Base-by-base conservation (phyloP, 2,888 invertebrate genomes). In the Saturnia pavonia region DNA sequence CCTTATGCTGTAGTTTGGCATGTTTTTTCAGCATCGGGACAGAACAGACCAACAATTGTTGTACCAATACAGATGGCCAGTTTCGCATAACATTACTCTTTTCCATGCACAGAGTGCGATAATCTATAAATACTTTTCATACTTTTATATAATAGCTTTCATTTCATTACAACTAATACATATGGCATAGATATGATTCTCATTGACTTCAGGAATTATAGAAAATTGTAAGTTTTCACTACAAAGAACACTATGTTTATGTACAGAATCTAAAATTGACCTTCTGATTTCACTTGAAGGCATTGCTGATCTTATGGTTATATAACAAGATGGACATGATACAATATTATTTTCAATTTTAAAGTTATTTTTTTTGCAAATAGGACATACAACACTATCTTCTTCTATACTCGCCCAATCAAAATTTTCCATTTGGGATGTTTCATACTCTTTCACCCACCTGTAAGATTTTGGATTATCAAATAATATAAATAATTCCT, bases 361-460 rank as follows among this genome's bases (percentile, higher is more conserved):
- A n/a, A 91, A 81, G 76, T 90, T 90, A 16, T 80, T 75, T 81
- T 91, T 90, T 80, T 94, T 89, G 74, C 95, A 95, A 22, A 95
- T 82, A 0, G 95, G 95, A 74, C 95, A 95, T 75, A 95, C 91
- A 0, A 95, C 85, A 77, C 88, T 80, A 68, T 90, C 87, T 70
- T 87, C 80, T 72, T 92, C 91, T 34, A 91, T 77, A 70, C 80
- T 73, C 68, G 89, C 88, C 92, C 91, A 92, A 78, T 94, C 92
- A 75, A 91, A 70, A 78, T 88, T 83, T 34, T 88, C 87, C 75
- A 81, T 75, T 74, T 91, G 85, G 69, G 88, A 86, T 80, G 88
- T 91, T 78, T 94, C 93, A 87, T 92, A 89, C 75, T 94, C 93
- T 74, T 85, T 85, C 54, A 85, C 74, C 81, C 87, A 90, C 93